phyloP scores from a whole-genome alignment of 1,140 invertebrate genomes.

The Drosophila sucinea region DNA sequence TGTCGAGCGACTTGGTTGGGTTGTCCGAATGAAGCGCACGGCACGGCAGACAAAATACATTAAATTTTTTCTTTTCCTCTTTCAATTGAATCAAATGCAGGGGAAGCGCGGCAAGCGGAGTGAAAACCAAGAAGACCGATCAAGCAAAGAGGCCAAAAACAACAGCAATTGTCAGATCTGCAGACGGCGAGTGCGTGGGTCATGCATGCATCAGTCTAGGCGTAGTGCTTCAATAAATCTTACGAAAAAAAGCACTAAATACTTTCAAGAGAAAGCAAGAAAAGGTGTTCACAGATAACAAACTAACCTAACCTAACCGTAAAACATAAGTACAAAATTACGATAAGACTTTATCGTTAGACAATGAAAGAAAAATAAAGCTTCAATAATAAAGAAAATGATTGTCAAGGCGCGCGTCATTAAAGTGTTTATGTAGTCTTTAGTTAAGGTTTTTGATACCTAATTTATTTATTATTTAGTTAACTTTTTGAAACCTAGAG shows the following conservation, averaged over 20 bases:
- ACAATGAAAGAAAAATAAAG: not conserved
- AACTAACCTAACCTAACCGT: slow-evolving; percentile 47
- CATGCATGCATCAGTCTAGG: too few species aligned
- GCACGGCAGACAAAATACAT: slow-evolving; percentile 23
- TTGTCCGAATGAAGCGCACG: slow-evolving; percentile 12
- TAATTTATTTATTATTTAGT: not conserved
- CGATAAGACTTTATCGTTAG: slow-evolving; percentile 27
- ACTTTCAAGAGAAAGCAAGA: slow-evolving; percentile 3
- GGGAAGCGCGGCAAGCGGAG: not conserved
- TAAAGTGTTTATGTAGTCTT: slow-evolving; percentile 3
- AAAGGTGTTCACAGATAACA: slow-evolving; percentile 38
- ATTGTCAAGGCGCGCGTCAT: not conserved
- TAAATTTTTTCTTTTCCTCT: slow-evolving; percentile 37
- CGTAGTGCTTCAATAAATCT: slow-evolving; percentile 3
- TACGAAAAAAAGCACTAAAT: not conserved
- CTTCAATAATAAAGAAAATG: not conserved
- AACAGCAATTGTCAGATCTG: slow-evolving; percentile 5
- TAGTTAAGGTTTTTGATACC: not conserved
- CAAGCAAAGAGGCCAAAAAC: not conserved
- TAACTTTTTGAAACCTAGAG: not conserved
- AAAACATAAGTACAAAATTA: slow-evolving; percentile 36
- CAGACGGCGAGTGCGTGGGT: not conserved
- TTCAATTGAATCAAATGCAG: slow-evolving; percentile 54
- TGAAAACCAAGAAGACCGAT: slow-evolving; percentile 17
- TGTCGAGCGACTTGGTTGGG: slow-evolving; percentile 18